Conservation (phyloP, 2,113 vertebrate genomes). For the Salvelinus namaycush region DNA sequence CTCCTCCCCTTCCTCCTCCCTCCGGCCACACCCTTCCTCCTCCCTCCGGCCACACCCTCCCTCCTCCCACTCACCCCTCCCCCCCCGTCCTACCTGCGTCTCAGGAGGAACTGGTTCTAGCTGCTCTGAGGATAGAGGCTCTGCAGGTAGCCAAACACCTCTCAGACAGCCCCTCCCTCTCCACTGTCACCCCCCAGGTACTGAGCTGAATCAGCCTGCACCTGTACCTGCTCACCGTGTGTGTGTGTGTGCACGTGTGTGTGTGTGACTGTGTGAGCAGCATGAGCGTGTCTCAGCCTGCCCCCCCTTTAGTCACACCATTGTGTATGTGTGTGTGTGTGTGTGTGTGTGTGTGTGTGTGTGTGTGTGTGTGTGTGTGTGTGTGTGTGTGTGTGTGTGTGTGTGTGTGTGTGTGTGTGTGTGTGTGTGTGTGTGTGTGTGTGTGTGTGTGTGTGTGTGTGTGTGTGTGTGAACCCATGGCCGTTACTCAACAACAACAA, state of each 20-base stretch:
- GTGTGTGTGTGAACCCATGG: too few species aligned
- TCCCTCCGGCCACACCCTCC: conserved; percentile 9
- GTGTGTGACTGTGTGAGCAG: neutral
- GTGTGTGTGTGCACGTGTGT: conserved; percentile 30
- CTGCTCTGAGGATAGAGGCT: conserved; percentile 97
- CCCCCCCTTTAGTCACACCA: conserved; percentile 18
- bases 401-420: too few species aligned
- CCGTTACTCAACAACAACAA: neutral
- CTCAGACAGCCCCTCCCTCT: conserved; percentile 86
- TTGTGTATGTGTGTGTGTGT: too few species aligned
- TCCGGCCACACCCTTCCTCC: conserved; percentile 38
- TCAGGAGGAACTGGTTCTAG: conserved; percentile 99
- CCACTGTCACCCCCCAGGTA: conserved; percentile 89
- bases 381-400: too few species aligned
- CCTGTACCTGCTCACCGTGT: conserved; percentile 51
- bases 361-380: too few species aligned
- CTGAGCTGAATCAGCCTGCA: conserved; percentile 72
- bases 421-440: too few species aligned
- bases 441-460: too few species aligned
- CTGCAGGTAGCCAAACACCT: conserved; percentile 99
- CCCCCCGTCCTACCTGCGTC: conserved; percentile 51
- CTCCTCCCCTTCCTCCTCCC: conserved; percentile 52
- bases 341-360: too few species aligned
- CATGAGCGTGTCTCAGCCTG: conserved; percentile 53
- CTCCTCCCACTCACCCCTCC: conserved; percentile 23